phyloP scores from a whole-genome alignment of 2,113 vertebrate species.

The Psettodes erumei region DNA sequence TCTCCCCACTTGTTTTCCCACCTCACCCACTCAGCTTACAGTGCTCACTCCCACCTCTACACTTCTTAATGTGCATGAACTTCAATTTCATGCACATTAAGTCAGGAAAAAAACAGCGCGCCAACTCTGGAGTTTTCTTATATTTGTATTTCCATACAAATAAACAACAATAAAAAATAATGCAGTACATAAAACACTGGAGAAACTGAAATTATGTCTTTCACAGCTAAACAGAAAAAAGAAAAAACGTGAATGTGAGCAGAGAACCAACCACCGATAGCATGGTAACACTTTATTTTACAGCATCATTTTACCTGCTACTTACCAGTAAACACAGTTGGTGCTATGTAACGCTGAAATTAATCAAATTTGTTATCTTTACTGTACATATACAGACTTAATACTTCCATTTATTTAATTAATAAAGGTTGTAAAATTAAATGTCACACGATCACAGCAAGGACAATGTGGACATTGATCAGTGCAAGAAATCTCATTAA shows the following conservation, averaged over 20 bases:
- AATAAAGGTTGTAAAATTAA: slow-evolving; percentile 28
- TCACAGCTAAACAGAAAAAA: slow-evolving; percentile 2
- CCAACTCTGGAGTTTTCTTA: slow-evolving; percentile 40
- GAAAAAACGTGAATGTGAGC: slow-evolving; percentile 20
- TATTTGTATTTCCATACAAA: slow-evolving; percentile 70
- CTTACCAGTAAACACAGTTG: slow-evolving; percentile 30
- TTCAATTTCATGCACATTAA: slow-evolving; percentile 42
- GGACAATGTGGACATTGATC: neutral
- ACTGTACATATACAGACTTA: neutral
- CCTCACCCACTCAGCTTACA: slow-evolving; percentile 53
- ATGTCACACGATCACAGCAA: neutral
- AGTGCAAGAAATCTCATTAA: neutral
- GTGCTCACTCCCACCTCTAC: slow-evolving; percentile 38
- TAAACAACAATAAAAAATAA: slow-evolving; percentile 53
- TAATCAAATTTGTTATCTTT: neutral
- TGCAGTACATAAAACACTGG: slow-evolving; percentile 45
- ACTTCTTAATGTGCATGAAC: slow-evolving; percentile 28
- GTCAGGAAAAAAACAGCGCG: slow-evolving; percentile 38
- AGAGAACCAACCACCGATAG: slow-evolving; percentile 7
- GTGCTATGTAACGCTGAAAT: neutral
- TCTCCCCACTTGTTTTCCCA: slow-evolving; percentile 38
- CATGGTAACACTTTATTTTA: slow-evolving; percentile 11
- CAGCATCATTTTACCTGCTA: slow-evolving; percentile 19
- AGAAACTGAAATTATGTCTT: slow-evolving; percentile 31
- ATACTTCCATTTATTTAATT: neutral